Conservation (phyloP, 1,140 invertebrate species). For the Drosophila pectinifera region DNA sequence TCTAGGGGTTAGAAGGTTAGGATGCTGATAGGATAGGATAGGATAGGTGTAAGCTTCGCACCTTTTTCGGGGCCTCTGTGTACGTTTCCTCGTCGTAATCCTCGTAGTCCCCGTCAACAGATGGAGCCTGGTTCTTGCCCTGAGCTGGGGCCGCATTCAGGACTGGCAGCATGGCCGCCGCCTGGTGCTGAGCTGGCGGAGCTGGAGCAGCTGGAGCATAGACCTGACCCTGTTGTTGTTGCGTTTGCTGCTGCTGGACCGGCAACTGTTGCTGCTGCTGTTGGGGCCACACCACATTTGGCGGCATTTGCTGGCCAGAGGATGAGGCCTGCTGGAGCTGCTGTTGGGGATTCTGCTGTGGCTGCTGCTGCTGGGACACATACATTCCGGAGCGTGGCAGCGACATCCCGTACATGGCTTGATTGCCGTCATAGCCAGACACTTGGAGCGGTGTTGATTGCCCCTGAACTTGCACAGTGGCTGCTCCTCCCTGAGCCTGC, state of each 20-base stretch:
- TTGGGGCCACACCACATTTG: slow-evolving; percentile 34
- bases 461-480: slow-evolving; percentile 58
- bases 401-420: slow-evolving; percentile 67
- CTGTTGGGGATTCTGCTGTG: slow-evolving; percentile 49
- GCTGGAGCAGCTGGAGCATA: slow-evolving; percentile 40
- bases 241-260: slow-evolving; percentile 28
- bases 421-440: slow-evolving; percentile 46
- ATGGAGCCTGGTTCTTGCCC: slow-evolving; percentile 51
- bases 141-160: slow-evolving; percentile 60
- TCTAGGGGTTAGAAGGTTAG: slow-evolving; percentile 32
- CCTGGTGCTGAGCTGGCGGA: slow-evolving; percentile 49
- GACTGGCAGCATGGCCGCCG: slow-evolving; percentile 56
- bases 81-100: slow-evolving; percentile 82
- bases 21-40: accelerated
- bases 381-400: slow-evolving; percentile 71
- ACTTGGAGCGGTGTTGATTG: slow-evolving; percentile 51
- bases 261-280: slow-evolving; percentile 43
- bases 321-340: slow-evolving; percentile 47
- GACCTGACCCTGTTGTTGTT: slow-evolving; percentile 36
- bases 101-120: slow-evolving; percentile 73
- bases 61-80: slow-evolving; percentile 83
- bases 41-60: not conserved
- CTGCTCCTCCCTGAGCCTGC: slow-evolving; percentile 8
- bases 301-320: slow-evolving; percentile 47
- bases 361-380: slow-evolving; percentile 57